A percentile compares a stretch with the other conserved stretches of the same genome.
Evolutionary conservation across 2,888 invertebrate genomes (phyloP).

Genomic region (Microctonus brassicae): DNA sequence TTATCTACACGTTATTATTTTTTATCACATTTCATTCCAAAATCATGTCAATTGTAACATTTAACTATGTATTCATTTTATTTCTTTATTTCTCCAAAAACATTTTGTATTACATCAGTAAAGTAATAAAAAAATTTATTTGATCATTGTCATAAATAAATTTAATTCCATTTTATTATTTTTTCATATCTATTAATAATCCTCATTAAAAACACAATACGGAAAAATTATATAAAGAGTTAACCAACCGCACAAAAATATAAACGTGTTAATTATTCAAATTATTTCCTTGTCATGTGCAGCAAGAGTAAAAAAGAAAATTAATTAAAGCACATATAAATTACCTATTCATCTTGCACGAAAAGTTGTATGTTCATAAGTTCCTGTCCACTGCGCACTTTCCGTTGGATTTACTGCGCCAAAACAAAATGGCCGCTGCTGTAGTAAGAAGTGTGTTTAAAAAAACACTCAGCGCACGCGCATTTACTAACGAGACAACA

Average conservation of each 20-base stretch:
- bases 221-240: background rate
- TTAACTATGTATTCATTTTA: constrained; percentile 51
- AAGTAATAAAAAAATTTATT: constrained; percentile 42
- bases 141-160: constrained; percentile 33
- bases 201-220: background rate
- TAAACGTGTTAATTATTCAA: background rate
- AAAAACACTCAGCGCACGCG: background rate
- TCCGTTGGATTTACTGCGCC: background rate
- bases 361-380: no score
- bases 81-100: constrained; percentile 7
- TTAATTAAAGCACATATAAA: background rate
- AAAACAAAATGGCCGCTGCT: constrained; percentile 1
- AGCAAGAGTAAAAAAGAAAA: background rate
- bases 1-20: background rate
- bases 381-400: background rate
- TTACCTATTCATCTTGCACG: no score
- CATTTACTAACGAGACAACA: constrained; percentile 2
- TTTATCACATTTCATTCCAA: constrained; percentile 52
- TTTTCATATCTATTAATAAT: background rate
- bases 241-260: background rate
- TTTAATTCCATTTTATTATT: background rate
- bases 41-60: constrained; percentile 47
- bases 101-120: constrained; percentile 5
- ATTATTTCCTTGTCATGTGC: background rate
- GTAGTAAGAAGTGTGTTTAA: no score